A percentile compares a stretch with the other conserved stretches of the same genome.
Evolutionary conservation across 37 sponge, comb jelly and placozoan species (phyloP).

Genomic region (Agelas oroides): DNA sequence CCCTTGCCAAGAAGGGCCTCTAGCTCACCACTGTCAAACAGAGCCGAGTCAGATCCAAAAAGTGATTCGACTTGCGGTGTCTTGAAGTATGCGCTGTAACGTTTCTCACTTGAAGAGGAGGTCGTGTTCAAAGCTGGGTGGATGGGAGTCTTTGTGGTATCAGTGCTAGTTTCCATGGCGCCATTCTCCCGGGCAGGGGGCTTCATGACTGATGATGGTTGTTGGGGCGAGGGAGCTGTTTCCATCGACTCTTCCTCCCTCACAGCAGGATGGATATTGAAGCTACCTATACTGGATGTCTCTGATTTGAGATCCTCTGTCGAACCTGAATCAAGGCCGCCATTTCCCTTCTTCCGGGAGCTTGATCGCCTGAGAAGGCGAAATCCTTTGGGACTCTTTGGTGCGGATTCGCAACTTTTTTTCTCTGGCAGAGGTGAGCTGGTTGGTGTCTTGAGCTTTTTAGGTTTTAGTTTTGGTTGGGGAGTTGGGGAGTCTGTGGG

Average conservation of each 20-base stretch:
- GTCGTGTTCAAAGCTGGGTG: not conserved
- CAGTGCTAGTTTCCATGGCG: not conserved
- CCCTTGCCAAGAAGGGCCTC: constrained; percentile 30
- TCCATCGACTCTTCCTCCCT: constrained; percentile 22
- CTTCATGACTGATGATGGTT: not conserved
- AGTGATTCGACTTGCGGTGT: constrained; percentile 20
- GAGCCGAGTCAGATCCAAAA: constrained; percentile 37
- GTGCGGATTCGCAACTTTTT: not conserved
- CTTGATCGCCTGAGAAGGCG: constrained; percentile 18
- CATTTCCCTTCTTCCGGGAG: constrained; percentile 30
- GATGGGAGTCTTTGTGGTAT: not conserved
- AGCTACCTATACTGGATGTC: constrained; percentile 58
- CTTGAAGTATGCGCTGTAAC: constrained; percentile 46
- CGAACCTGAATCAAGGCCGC: constrained; percentile 5
- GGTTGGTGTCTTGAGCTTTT: not conserved
- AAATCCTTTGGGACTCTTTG: constrained; percentile 29
- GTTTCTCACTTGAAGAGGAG: not conserved
- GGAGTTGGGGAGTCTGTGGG: constrained; percentile 9
- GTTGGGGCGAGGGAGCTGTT: not conserved
- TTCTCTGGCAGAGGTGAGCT: not conserved
- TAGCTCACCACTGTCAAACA: constrained; percentile 50
- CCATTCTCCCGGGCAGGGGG: not conserved
- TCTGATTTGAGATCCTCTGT: constrained; percentile 56
- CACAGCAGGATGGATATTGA: constrained; percentile 15
- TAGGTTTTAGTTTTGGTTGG: constrained; percentile 26